phyloP scores from a whole-genome alignment of 1,140 invertebrate species.

The Bombus vancouverensis region DNA sequence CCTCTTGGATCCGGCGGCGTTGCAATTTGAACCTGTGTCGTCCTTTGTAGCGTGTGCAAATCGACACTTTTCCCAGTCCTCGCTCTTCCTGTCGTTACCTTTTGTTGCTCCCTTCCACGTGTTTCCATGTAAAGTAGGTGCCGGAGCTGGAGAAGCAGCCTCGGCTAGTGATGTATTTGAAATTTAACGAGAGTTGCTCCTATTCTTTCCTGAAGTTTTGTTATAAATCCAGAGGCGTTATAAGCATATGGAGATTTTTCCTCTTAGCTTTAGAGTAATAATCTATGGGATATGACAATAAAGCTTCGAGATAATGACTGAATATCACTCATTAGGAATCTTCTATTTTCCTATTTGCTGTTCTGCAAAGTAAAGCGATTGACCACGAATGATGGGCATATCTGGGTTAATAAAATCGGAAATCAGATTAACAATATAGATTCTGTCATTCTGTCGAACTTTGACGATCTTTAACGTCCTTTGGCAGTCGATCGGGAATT shows the following conservation, averaged over 20 bases:
- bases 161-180: not conserved
- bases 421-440: not conserved
- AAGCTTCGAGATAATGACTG: too few species aligned
- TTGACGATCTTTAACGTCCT: not conserved
- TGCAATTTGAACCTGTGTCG: slow-evolving; percentile 12
- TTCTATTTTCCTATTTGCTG: too few species aligned
- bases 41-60: slow-evolving; percentile 17
- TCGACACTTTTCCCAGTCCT: not conserved
- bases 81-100: not conserved
- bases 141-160: too few species aligned
- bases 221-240: too few species aligned
- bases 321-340: too few species aligned
- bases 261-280: too few species aligned
- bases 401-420: not conserved
- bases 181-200: not conserved
- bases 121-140: not conserved
- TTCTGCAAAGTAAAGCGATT: too few species aligned
- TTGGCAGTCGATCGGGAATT: not conserved
- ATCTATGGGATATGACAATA: too few species aligned
- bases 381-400: not conserved
- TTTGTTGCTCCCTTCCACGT: not conserved
- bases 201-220: not conserved
- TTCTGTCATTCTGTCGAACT: not conserved
- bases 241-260: too few species aligned
- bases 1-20: not conserved